A percentile compares a stretch with the other conserved stretches of the same genome.
Evolutionary conservation across 1,140 invertebrate species (phyloP).

Genomic region (Zaprionus capensis): DNA sequence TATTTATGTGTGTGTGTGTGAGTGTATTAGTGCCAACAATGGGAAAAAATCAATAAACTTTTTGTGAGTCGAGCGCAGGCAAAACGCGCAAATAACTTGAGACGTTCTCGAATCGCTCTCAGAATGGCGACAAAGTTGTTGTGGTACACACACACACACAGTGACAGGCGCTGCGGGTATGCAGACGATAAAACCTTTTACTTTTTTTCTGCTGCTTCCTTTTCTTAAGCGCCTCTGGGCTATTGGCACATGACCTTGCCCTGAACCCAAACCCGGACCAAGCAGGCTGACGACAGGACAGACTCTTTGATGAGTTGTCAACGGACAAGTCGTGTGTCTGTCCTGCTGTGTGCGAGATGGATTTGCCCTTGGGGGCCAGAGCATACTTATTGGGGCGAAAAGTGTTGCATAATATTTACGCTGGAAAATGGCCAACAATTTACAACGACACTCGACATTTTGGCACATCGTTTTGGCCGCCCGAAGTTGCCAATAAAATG

Average conservation of each 20-base stretch:
- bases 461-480: slow-evolving; percentile 47
- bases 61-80: slow-evolving; percentile 50
- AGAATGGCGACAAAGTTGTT: slow-evolving; percentile 62
- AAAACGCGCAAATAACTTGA: slow-evolving; percentile 53
- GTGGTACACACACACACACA: slow-evolving; percentile 40
- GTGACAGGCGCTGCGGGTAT: slow-evolving; percentile 25
- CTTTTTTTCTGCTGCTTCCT: slow-evolving; percentile 43
- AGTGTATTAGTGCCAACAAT: slow-evolving; percentile 29
- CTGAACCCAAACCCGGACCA: neutral
- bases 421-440: slow-evolving; percentile 56
- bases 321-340: slow-evolving; percentile 44
- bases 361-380: slow-evolving; percentile 47
- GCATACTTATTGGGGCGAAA: slow-evolving; percentile 68
- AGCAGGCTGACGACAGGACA: slow-evolving; percentile 14
- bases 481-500: slow-evolving; percentile 9
- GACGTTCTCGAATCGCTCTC: slow-evolving; percentile 18
- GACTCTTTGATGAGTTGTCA: slow-evolving; percentile 74
- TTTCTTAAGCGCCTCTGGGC: slow-evolving; percentile 68
- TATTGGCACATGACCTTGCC: slow-evolving; percentile 77
- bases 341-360: slow-evolving; percentile 2
- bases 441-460: slow-evolving; percentile 38
- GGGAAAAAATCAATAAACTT: slow-evolving; percentile 69
- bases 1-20: slow-evolving; percentile 10
- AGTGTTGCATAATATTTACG: slow-evolving; percentile 79
- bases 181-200: slow-evolving; percentile 51